These are phyloP conservation scores for Motacilla alba DNA, from an alignment of 2,113 vertebrate species.

Conservation along the genomic window DNA sequence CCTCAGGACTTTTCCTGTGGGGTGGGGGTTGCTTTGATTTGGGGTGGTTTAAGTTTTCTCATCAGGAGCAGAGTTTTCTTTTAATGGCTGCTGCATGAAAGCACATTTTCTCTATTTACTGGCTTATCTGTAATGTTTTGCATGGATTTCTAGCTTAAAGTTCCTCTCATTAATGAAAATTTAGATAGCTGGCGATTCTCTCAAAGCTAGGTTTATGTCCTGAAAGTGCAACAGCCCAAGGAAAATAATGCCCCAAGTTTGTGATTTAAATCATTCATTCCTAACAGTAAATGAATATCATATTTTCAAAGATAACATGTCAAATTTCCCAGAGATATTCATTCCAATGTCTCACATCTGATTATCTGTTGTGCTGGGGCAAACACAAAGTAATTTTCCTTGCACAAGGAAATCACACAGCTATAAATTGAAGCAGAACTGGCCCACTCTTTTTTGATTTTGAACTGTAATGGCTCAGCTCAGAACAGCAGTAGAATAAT, in stretches of 20 bases:
- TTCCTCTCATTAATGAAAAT: not conserved
- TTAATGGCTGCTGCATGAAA: not conserved
- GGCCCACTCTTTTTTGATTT: not conserved
- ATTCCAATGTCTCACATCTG: not conserved
- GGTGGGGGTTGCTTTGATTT: not conserved
- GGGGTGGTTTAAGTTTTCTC: not conserved
- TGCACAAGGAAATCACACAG: not conserved
- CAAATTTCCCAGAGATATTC: constrained; percentile 16
- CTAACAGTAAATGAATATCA: not conserved
- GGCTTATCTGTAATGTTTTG: not conserved
- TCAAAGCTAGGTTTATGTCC: not conserved
- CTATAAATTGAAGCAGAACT: not conserved
- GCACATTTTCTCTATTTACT: not conserved
- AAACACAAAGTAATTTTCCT: not conserved
- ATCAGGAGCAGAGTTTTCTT: not conserved
- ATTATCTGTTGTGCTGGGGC: not conserved
- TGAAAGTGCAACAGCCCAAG: not conserved
- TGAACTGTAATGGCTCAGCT: not conserved
- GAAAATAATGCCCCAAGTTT: not conserved
- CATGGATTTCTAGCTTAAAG: not conserved
- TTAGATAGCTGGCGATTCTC: not conserved
- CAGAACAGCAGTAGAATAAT: not conserved
- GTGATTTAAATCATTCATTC: not conserved
- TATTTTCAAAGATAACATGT: constrained; percentile 12
- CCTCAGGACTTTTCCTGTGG: not conserved